These are phyloP conservation scores for Leptopilina syphax DNA, from an alignment of 2,888 invertebrate species.

Conservation along the genomic window DNA sequence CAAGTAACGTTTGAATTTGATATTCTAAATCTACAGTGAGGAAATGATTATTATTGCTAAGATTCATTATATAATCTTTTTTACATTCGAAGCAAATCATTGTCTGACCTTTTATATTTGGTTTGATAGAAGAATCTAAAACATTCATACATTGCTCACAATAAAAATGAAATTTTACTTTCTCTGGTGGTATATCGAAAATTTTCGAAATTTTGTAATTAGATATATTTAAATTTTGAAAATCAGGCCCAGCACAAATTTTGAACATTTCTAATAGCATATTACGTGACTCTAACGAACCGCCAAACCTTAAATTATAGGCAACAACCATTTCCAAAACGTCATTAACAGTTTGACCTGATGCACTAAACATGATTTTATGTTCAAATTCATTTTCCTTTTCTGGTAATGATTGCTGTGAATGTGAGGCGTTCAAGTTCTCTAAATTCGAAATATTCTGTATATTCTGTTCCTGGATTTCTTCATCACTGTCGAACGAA, in stretches of 20 bases:
- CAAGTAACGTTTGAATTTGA: constrained; percentile 33
- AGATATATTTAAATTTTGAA: background rate
- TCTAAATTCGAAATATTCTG: no score
- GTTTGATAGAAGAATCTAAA: constrained; percentile 26
- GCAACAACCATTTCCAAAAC: background rate
- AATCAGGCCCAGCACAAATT: background rate
- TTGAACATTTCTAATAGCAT: background rate
- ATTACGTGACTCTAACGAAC: background rate
- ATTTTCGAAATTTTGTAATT: background rate
- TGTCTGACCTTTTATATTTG: constrained; percentile 11
- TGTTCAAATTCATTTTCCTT: background rate
- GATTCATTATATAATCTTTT: constrained; percentile 3
- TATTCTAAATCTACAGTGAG: constrained; percentile 34
- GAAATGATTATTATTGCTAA: constrained; percentile 31
- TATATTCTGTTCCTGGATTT: no score
- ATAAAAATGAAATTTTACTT: background rate
- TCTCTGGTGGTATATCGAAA: background rate
- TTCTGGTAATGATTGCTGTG: background rate
- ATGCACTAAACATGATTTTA: background rate
- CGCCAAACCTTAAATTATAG: background rate
- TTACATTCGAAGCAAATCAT: background rate
- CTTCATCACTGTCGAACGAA: no score
- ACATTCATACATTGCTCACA: constrained; percentile 1
- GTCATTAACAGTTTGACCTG: background rate
- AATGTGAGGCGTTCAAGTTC: no score